These are phyloP conservation scores for Nasua narica DNA, from an alignment of 2,797 vertebrate species.

Conservation along the genomic window DNA sequence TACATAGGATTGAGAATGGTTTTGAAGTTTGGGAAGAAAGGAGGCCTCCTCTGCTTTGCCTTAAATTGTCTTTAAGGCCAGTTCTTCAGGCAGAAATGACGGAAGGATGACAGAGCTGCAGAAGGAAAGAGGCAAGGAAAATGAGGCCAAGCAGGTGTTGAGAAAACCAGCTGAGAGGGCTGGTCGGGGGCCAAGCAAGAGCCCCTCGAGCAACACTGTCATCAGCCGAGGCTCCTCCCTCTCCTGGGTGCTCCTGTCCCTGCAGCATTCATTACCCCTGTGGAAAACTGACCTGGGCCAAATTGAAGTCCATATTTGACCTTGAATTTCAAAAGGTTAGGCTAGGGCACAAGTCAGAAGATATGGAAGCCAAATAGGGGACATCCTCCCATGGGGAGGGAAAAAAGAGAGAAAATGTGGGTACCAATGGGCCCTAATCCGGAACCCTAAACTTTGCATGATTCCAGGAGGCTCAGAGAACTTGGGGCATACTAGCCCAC, in stretches of 20 bases:
- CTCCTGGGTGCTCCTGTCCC: background rate
- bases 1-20: fast-evolving
- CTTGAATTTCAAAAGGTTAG: background rate
- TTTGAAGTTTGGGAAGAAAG: background rate
- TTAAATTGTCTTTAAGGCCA: background rate
- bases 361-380: background rate
- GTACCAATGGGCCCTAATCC: fast-evolving
- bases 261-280: fast-evolving
- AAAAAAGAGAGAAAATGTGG: background rate
- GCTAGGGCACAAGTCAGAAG: background rate
- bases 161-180: background rate
- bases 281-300: background rate
- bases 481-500: background rate
- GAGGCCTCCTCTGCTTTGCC: background rate
- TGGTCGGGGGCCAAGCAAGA: fast-evolving
- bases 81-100: background rate
- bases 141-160: background rate
- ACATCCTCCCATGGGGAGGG: fast-evolving
- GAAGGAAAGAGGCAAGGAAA: background rate
- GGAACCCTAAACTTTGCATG: too few relatives aligned
- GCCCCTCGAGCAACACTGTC: fast-evolving
- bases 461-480: background rate
- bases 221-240: background rate
- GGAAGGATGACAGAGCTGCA: background rate
- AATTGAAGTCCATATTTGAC: background rate